phyloP scores from a whole-genome alignment of 1,140 invertebrate species.

The Dreissena rostriformis region DNA sequence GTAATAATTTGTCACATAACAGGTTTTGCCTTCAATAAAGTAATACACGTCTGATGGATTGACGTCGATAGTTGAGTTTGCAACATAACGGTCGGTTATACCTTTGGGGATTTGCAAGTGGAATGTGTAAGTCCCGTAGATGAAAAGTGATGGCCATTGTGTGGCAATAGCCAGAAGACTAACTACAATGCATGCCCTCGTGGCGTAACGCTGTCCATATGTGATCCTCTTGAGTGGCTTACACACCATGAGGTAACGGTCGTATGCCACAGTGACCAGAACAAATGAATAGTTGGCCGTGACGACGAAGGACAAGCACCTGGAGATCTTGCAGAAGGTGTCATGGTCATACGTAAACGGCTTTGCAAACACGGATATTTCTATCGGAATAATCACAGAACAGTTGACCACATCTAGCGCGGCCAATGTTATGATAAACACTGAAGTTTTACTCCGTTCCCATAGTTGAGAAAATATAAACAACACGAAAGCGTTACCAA shows the following conservation, averaged over 20 bases:
- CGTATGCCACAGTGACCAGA: slow-evolving; percentile 38
- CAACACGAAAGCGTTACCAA: slow-evolving; percentile 22
- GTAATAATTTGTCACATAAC: slow-evolving; percentile 28
- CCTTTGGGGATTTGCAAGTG: neutral
- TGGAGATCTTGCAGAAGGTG: slow-evolving; percentile 22
- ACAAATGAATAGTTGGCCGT: slow-evolving; percentile 54
- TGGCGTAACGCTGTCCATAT: slow-evolving; percentile 30
- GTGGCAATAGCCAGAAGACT: neutral
- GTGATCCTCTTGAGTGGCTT: slow-evolving; percentile 27
- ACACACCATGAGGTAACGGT: slow-evolving; percentile 43
- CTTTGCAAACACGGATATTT: slow-evolving; percentile 17
- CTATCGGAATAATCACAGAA: slow-evolving; percentile 46
- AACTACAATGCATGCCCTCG: slow-evolving; percentile 13
- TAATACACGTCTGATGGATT: neutral
- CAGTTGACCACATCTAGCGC: slow-evolving; percentile 38
- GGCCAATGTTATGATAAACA: slow-evolving; percentile 34
- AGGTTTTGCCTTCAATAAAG: slow-evolving; percentile 19
- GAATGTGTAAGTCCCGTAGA: slow-evolving; percentile 29
- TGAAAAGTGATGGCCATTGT: slow-evolving; percentile 26
- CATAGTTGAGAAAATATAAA: slow-evolving; percentile 31
- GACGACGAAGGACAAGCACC: slow-evolving; percentile 35
- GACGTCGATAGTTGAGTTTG: too few relatives aligned
- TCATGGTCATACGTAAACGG: slow-evolving; percentile 40
- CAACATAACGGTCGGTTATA: too few relatives aligned
- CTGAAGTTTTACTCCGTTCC: slow-evolving; percentile 26